phyloP scores from a whole-genome alignment of 2,888 invertebrate species.

The Zeuzera pyrina region DNA sequence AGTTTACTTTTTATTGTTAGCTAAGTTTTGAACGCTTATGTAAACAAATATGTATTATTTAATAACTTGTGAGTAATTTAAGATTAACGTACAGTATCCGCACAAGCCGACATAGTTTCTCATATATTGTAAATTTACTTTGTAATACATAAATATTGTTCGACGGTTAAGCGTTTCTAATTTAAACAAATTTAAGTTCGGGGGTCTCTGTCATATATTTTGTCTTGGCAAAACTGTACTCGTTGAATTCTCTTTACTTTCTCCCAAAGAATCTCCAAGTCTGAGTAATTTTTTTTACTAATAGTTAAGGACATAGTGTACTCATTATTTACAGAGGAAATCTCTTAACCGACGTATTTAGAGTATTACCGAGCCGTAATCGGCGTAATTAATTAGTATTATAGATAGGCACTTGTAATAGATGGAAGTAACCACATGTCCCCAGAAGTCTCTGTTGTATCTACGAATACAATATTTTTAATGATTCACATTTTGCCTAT shows the following conservation, averaged over 20 bases:
- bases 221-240: conserved; percentile 52
- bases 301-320: conserved; percentile 26
- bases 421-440: conserved; percentile 41
- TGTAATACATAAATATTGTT: too few species aligned
- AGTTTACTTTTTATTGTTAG: too few species aligned
- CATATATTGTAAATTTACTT: too few species aligned
- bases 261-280: conserved; percentile 34
- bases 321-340: conserved; percentile 24
- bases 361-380: conserved; percentile 3
- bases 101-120: too few species aligned
- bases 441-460: conserved; percentile 45
- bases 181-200: conserved; percentile 1
- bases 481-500: conserved; percentile 70
- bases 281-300: conserved; percentile 37
- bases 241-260: conserved; percentile 12
- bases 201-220: conserved; percentile 19
- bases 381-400: conserved; percentile 19
- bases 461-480: conserved; percentile 62
- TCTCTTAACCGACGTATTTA: conserved; percentile 22
- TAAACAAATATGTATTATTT: too few species aligned
- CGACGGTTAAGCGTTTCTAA: too few species aligned
- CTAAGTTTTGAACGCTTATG: too few species aligned
- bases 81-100: too few species aligned
- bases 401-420: conserved; percentile 44
- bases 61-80: too few species aligned